Base-by-base conservation (phyloP, 2,888 invertebrate genomes). In the Sinotaia quadrata region DNA sequence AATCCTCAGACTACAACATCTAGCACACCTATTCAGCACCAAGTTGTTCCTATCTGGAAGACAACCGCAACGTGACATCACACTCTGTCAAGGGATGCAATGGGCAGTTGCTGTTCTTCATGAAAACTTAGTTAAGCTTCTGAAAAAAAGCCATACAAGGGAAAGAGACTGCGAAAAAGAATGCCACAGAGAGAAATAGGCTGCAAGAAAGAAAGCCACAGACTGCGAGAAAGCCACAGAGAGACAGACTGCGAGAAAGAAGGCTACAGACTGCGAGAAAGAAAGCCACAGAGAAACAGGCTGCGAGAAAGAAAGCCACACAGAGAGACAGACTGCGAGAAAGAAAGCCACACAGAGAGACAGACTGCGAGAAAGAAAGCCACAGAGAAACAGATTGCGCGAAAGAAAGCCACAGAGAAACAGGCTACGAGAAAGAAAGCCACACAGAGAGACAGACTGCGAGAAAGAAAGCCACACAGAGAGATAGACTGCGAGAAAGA, bases 401-500 rank as follows among this genome's bases (percentile, higher is more conserved):
- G 10, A 24, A 18, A 56, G 27, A 56, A 31, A 56, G 56, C 8
- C 7, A 31, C 29, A 31, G 33, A 31, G 56, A 56, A 7, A 56
- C 5, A 56, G 29, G 18, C 27, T 21, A 18, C 18, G 29, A 27
- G 33, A 29, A 4, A 56, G 27, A 56, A 4, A 56, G 56, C 7
- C 4, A 31, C 12, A 24, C 27, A 31, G 7, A 24, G 18, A 49
- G 8, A 18, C 18, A 49, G 5, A 10, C 18, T 5, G 49, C n/a
- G 49, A 49, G 49, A 49, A 24, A 49, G 49, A 49, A 24, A 49
- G 49, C n/a, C 21, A 49, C 21, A 49, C 21, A 49, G 49, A 49
- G 49, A 49, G 49, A 49, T n/a, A 49, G 49, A 49, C 21, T n/a
- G 49, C n/a, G 49, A 49, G 49, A 49, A 4, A 49, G 49, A 8